Evolutionary conservation across 2,797 vertebrate species (phyloP).

Genomic region (Sparidentex hasta): DNA sequence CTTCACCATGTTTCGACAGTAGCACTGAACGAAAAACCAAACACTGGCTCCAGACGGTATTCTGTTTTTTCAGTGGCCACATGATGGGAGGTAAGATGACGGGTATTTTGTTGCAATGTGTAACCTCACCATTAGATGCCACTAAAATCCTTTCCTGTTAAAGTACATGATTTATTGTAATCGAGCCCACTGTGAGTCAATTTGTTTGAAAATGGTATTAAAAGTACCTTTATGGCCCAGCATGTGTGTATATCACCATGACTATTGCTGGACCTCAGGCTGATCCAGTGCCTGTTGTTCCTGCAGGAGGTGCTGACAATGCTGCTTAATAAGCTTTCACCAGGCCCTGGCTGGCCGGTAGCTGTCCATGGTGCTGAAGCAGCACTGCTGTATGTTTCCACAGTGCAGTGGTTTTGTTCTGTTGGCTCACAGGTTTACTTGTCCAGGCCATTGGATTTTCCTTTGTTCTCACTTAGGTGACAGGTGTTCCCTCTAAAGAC

Average conservation of each 20-base stretch:
- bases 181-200: not conserved
- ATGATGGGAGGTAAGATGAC: no score
- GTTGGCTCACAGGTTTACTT: conserved; percentile 33
- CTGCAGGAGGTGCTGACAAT: conserved; percentile 37
- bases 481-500: conserved; percentile 1
- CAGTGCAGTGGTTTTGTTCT: conserved; percentile 32
- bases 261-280: conserved; percentile 8
- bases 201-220: not conserved
- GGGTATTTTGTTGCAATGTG: no score
- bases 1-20: no score
- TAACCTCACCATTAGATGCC: no score
- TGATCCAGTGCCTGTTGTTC: conserved; percentile 27
- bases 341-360: conserved; percentile 23
- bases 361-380: conserved; percentile 72
- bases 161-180: not conserved
- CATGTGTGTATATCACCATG: not conserved
- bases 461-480: conserved; percentile 11
- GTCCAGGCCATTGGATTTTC: conserved; percentile 24
- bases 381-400: conserved; percentile 52
- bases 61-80: no score
- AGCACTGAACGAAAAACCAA: no score
- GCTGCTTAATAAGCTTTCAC: conserved; percentile 32
- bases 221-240: not conserved
- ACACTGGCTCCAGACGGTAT: no score
- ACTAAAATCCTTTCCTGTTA: no score